Evolutionary conservation across 1,140 invertebrate species (phyloP).

Genomic region (Spodoptera litura): DNA sequence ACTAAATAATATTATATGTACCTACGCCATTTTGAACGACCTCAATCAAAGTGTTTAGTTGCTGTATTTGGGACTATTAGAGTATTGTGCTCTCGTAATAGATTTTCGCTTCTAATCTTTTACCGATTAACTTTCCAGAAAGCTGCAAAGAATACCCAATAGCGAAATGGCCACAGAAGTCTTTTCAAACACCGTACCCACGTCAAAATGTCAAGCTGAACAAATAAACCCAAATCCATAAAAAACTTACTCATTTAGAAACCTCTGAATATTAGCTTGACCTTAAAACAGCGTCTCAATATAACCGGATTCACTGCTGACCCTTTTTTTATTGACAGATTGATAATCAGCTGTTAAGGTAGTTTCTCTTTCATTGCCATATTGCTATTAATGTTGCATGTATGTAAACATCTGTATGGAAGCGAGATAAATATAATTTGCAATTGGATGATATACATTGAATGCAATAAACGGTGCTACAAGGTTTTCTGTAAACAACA

Average conservation of each 20-base stretch:
- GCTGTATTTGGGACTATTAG: too few relatives aligned
- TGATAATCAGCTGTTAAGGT: constrained; percentile 13
- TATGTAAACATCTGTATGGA: background rate
- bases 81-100: too few relatives aligned
- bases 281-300: background rate
- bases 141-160: too few relatives aligned
- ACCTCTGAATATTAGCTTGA: constrained; percentile 16
- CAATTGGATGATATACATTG: background rate
- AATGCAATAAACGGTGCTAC: background rate
- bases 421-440: background rate
- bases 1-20: too few relatives aligned
- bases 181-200: background rate
- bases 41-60: too few relatives aligned
- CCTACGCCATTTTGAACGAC: too few relatives aligned
- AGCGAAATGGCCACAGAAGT: too few relatives aligned
- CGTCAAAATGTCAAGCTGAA: background rate
- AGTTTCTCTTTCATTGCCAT: constrained; percentile 30
- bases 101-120: too few relatives aligned
- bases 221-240: background rate
- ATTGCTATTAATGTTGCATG: constrained; percentile 15
- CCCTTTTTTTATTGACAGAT: constrained; percentile 5
- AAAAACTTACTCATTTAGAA: background rate
- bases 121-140: too few relatives aligned
- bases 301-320: constrained; percentile 6
- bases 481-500: background rate